Base-by-base conservation (phyloP, 2,113 vertebrate genomes). In the Columba janthina region DNA sequence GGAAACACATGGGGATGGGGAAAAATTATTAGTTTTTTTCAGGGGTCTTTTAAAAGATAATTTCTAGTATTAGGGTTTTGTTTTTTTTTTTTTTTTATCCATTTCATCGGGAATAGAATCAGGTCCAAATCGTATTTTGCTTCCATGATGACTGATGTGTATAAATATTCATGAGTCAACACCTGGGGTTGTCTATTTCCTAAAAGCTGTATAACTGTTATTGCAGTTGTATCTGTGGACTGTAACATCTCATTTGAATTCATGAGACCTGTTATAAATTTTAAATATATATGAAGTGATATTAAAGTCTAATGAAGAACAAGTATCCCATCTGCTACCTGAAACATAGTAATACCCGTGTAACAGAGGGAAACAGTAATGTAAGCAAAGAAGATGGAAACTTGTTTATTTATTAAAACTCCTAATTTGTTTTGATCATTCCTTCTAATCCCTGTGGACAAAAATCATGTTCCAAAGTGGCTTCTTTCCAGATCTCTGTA, bases 131-230 rank as follows among this genome's bases (percentile, higher is more conserved):
- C 40, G 31, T 57, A 56, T 60, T 90, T 93, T 77, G 21, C 75
- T 80, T 92, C 76, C 13, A 11, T 50, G 32, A 70, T 82, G 66
- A 79, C 54, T 64, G 54, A 60, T 69, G 60, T 40, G 16, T 21
- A 61, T 96, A 90, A 93, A 96, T 96, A 96, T 94, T 96, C 76
- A 97, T 88, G 73, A 86, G 69, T 77, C 70, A 95, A 84, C 88
- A 93, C 67, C 64, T 91, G 85, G 53, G 22, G 31, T 40, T 95
- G 69, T 48, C 44, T 86, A n/a, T 95, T 88, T 94, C 72, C 69
- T 94, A 87, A 92, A 96, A 88, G 65, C 72, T 88, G 19, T 78
- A 11, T 70, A 86, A 90, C 44, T 69, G 48, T 88, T 93, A 78
- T 54, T 94, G 40, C 85, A 90, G 58, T 72, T 93, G n/a, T 84